Conservation (phyloP, 2,888 invertebrate genomes). For the Apoda limacodes region DNA sequence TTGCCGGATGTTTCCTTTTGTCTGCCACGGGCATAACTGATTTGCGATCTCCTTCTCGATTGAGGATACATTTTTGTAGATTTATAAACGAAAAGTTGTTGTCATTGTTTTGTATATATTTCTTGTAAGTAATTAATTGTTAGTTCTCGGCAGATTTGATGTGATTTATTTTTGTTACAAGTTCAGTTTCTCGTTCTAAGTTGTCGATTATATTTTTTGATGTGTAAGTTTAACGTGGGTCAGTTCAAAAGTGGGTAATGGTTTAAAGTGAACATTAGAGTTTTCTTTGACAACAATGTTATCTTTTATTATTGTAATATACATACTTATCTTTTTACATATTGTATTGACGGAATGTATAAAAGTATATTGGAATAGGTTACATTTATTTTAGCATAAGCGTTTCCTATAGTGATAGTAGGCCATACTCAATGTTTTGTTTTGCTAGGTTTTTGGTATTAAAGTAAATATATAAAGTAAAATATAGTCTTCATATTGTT, state of each 20-base stretch:
- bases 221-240: conserved; percentile 32
- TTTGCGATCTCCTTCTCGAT: conserved; percentile 35
- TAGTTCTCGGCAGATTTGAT: conserved; percentile 26
- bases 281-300: too few species aligned
- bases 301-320: too few species aligned
- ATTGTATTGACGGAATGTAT: conserved; percentile 45
- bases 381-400: conserved; percentile 43
- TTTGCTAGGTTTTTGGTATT: conserved; percentile 47
- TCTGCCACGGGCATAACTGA: conserved; percentile 33
- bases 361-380: conserved; percentile 45
- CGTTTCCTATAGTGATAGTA: conserved; percentile 52
- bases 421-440: conserved; percentile 61
- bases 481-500: conserved; percentile 33
- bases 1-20: too few species aligned
- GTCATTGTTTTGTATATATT: conserved; percentile 60
- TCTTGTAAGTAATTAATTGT: conserved; percentile 34
- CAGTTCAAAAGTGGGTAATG: conserved; percentile 43
- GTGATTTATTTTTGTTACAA: conserved; percentile 36
- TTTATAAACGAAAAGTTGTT: conserved; percentile 38
- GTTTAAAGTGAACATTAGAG: too few species aligned
- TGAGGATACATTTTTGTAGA: conserved; percentile 33
- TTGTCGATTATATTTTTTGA: conserved; percentile 34
- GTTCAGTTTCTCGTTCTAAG: conserved; percentile 34
- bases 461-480: too few species aligned
- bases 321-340: too few species aligned